These are phyloP conservation scores for Axis porcinus DNA, from an alignment of 2,113 vertebrate species.

Conservation along the genomic window DNA sequence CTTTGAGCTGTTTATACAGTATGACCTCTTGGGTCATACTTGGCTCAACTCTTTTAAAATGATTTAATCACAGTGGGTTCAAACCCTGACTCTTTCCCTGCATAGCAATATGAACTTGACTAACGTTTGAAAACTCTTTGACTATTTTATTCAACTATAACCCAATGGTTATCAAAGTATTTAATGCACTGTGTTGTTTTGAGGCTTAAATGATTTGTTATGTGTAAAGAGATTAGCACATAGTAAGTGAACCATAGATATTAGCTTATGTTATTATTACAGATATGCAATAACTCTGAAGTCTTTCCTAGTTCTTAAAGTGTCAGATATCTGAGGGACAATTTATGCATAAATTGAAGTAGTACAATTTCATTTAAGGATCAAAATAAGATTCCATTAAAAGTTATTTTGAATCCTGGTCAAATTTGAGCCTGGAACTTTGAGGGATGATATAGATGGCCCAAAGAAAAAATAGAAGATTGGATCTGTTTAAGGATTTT, in stretches of 20 bases:
- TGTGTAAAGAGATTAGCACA: background rate
- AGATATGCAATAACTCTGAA: background rate
- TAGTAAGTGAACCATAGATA: background rate
- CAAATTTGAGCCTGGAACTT: background rate
- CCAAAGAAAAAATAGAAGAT: background rate
- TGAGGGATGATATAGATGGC: background rate
- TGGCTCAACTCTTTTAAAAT: no score
- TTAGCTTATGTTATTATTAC: background rate
- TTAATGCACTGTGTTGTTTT: background rate
- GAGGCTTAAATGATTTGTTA: background rate
- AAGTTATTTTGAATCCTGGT: background rate
- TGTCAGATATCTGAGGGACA: background rate
- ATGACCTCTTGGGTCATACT: no score
- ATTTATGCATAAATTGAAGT: background rate
- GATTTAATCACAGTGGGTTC: background rate
- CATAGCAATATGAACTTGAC: background rate
- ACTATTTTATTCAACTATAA: background rate
- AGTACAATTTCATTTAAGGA: background rate
- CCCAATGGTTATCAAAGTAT: background rate
- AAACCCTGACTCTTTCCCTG: background rate
- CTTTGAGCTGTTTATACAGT: no score
- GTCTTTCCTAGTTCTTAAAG: background rate
- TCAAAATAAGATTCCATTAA: background rate
- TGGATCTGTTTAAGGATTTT: background rate
- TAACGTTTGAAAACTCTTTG: background rate